These are phyloP conservation scores for Phalloptychus januarius DNA, from an alignment of 2,797 vertebrate genomes.

Conservation along the genomic window DNA sequence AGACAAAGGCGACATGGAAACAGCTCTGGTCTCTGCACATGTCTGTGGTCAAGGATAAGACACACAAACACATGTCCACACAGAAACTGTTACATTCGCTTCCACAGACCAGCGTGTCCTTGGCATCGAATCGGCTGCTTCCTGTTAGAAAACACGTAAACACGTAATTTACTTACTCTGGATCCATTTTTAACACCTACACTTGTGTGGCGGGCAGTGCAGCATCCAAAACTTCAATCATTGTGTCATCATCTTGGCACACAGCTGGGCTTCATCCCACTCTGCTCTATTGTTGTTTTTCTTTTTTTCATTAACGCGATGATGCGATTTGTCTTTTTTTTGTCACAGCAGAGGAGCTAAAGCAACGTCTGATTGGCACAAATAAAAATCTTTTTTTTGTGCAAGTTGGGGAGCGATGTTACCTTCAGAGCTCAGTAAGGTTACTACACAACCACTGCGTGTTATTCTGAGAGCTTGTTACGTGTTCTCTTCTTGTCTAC, in stretches of 20 bases:
- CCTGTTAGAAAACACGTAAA: conserved; percentile 54
- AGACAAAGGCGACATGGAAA: conserved; percentile 74
- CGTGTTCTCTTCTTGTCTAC: conserved; percentile 58
- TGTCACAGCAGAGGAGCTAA: neutral
- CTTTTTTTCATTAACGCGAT: neutral
- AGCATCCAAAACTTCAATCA: conserved; percentile 43
- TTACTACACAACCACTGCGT: conserved; percentile 30
- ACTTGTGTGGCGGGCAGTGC: conserved; percentile 42
- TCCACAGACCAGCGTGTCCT: conserved; percentile 20
- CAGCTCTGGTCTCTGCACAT: conserved; percentile 63
- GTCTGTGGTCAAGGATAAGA: conserved; percentile 63
- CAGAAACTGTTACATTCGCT: conserved; percentile 11
- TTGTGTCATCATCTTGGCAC: conserved; percentile 52
- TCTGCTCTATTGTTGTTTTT: conserved; percentile 21
- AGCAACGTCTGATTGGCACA: conserved; percentile 16
- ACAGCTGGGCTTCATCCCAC: conserved; percentile 26
- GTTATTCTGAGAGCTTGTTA: conserved; percentile 33
- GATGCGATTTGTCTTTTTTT: conserved; percentile 10
- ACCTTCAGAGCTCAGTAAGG: conserved; percentile 36
- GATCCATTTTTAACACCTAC: conserved; percentile 50
- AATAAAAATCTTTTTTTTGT: neutral
- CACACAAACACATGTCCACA: conserved; percentile 18
- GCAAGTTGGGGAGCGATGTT: conserved; percentile 21
- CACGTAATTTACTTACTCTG: conserved; percentile 40
- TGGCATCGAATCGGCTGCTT: conserved; percentile 45